Base-by-base conservation (phyloP, 1,140 invertebrate species). In the Diabrotica virgifera region DNA sequence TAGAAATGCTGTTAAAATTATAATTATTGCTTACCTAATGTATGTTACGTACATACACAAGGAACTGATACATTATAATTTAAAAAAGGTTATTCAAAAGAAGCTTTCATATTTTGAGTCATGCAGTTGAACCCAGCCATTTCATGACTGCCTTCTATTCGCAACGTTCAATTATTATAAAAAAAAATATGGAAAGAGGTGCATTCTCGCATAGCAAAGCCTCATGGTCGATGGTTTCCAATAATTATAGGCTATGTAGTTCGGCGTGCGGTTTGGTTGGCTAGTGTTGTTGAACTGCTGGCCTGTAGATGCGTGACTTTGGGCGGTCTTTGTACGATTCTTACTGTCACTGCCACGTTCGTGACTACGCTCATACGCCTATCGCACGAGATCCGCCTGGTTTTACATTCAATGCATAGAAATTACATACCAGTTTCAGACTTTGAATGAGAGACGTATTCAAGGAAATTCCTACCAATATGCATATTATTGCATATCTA, bases 161-260 rank as follows among this genome's bases (percentile, higher is more conserved):
- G 40, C 40, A n/a, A 46, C 8, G 8, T 46, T 46, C 40, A 46
- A 46, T 46, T 6, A 46, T 46, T 46, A 46, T 46, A 46, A 46
- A 46, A 46, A 46, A 46, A 8, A 46, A 46, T 46, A 46, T 46
- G 40, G 40, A 46, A 46, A 46, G 40, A 8, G 40, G 40, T 46
- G 40, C 40, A 46, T 46, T 46, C 40, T 46, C 40, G 40, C 40
- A 46, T 46, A 46, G n/a, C 40, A 46, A 10, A 46, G 40, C 40
- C 40, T 46, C 40, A 46, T n/a, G 40, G 40, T 46, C 40, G 40
- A 46, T 46, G 40, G 40, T 46, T 46, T 46, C 40, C 40, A 46
- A 46, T 46, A 46, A 46, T 46, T 46, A 46, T 46, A 46, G 40
- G 40, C n/a, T 46, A 46, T 46, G 40, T 46, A 46, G 40, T 46